A percentile compares a stretch with the other conserved stretches of the same genome.
phyloP scores from a whole-genome alignment of 2,888 invertebrate species.

The Drosophila dives region DNA sequence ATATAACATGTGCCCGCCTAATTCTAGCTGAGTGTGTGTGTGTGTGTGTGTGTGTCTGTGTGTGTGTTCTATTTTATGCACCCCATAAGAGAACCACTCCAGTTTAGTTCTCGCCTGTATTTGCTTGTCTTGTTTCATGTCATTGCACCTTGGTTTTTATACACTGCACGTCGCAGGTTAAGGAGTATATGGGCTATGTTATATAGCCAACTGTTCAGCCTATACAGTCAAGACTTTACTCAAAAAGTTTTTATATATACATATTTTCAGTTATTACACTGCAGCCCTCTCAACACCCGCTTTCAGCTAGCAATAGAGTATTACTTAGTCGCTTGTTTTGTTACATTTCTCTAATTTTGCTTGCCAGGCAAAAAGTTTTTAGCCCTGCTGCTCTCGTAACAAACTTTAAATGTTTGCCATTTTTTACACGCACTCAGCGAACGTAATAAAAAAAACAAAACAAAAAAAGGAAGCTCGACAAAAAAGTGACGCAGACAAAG shows the following conservation, averaged over 20 bases:
- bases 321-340: background rate
- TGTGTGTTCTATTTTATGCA: slow-evolving; percentile 60
- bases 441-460: background rate
- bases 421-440: slow-evolving; percentile 45
- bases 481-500: slow-evolving; percentile 34
- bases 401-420: slow-evolving; percentile 70
- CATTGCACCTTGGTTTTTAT: slow-evolving; percentile 47
- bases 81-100: slow-evolving; percentile 22
- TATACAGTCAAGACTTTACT: background rate
- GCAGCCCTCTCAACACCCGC: background rate
- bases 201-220: background rate
- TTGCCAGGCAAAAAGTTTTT: slow-evolving; percentile 28
- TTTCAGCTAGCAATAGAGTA: background rate
- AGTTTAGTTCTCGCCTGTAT: slow-evolving; percentile 11
- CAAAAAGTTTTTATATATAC: background rate
- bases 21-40: slow-evolving; percentile 24
- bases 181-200: background rate
- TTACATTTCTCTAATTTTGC: background rate
- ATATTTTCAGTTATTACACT: too few relatives aligned
- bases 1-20: slow-evolving; percentile 45
- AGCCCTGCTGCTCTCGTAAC: slow-evolving; percentile 26
- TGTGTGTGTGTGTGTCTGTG: slow-evolving; percentile 12
- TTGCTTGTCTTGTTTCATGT: slow-evolving; percentile 35
- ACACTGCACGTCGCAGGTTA: background rate
- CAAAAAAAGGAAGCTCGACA: background rate